phyloP scores from a whole-genome alignment of 2,888 invertebrate genomes.

The Heterodera filipjevi region DNA sequence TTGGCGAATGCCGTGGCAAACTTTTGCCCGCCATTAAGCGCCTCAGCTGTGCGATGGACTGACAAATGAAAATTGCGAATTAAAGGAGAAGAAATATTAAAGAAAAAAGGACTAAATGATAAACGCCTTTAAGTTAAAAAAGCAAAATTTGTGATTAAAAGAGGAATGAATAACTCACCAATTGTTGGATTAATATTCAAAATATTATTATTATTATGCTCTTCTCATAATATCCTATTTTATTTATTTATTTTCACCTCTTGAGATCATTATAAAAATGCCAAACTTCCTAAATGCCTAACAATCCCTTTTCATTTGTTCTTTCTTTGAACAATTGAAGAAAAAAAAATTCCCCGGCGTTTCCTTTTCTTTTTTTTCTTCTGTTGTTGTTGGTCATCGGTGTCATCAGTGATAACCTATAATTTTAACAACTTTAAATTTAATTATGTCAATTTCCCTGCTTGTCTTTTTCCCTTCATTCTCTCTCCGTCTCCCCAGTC shows the following conservation, averaged over 20 bases:
- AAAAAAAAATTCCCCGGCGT: neutral
- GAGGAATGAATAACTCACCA: too few relatives aligned
- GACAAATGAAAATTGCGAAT: neutral
- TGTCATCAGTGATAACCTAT: too few relatives aligned
- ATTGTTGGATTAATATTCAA: too few relatives aligned
- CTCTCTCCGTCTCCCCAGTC: neutral
- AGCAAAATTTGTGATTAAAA: too few relatives aligned
- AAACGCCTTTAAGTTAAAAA: too few relatives aligned
- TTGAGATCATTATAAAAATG: neutral
- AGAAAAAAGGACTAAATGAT: too few relatives aligned
- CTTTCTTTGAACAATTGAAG: neutral
- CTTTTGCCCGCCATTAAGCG: constrained; percentile 75
- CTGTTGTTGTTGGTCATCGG: neutral
- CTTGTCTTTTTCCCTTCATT: too few relatives aligned
- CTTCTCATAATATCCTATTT: too few relatives aligned
- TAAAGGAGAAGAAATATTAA: too few relatives aligned
- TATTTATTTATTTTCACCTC: neutral
- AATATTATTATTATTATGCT: too few relatives aligned
- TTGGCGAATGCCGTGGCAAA: constrained; percentile 86
- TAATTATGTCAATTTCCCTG: too few relatives aligned
- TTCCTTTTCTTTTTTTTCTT: neutral
- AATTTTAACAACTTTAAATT: too few relatives aligned
- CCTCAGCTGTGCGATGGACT: neutral
- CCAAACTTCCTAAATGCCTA: neutral
- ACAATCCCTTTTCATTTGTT: neutral